Base-by-base conservation (phyloP, 2,888 invertebrate species). In the Fissipunctia ypsillon region DNA sequence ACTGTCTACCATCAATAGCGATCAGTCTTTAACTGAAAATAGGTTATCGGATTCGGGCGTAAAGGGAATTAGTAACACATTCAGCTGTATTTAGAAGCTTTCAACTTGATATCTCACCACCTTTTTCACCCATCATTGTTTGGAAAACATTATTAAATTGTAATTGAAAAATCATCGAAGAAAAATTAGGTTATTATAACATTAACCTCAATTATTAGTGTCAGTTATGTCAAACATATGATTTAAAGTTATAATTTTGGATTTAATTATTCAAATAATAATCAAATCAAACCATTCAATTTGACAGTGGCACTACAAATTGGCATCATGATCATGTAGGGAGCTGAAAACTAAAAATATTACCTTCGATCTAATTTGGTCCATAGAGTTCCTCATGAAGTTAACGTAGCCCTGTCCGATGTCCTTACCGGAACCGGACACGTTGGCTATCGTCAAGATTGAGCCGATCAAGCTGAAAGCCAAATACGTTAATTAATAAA, bases 361-460 rank as follows among this genome's bases (percentile, higher is more conserved):
- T n/a, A 99, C 99, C 97, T 99, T 99, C 88, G 99, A 99, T 90
- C 99, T 97, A 87, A 99, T 98, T 96, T 99, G 99, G 96, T 99
- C 99, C 97, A 99, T 98, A 89, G 99, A 99, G 90, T 99, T 99
- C 82, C 99, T 97, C 95, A 99, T 98, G 94, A 99, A 99, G 96
- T 99, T 99, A 68, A 99, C 99, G 95, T 99, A 99, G 52, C 99
- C 98, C 93, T 99, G 99, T 5, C 99, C 99, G 94, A 99, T 97
- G 94, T 99, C 99, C 93, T 99, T 99, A 3, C 99, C 99, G 65
- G 99, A 98, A 52, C 99, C 99, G 9, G 99, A 99, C 73, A 99
- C 99, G 96, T 99, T 99, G 96, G 96, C 96, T 84, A 96, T 96
- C 70, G 96, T 96, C 83, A 96, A 88, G 77, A 96, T 95, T 1